Evolutionary conservation across 2,797 vertebrate genomes (phyloP), one percentile per base, ranked within the genome.

Genomic region (Champsocephalus gunnari): DNA sequence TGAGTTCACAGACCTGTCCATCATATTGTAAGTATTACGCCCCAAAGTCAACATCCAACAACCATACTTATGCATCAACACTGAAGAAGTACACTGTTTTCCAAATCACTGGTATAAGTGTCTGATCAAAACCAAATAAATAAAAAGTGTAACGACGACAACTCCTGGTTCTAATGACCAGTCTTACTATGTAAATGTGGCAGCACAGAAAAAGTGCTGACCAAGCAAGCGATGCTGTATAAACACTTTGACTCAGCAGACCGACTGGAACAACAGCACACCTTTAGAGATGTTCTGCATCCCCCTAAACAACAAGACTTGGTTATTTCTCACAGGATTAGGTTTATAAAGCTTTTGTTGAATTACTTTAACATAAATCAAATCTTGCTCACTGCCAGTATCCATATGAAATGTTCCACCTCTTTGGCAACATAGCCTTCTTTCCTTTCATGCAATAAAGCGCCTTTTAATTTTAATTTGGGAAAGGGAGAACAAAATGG

Each of bases 181-280:
- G 55, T 34, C 45, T 67, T 21, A 65, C 17, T 50, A 41, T 17
- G 51, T 50, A 85, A 19, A 51, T 38, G 19, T 54, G 28, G 67
- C 34, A 53, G 34, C 45, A 41, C 21, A 49, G 48, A 2, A 28
- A 14, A 58, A 81, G 59, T 66, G 76, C 74, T 75, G 34, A 74
- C 56, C 65, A 71, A 66, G 71, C 81, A 69, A 16, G 51, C 71
- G 13, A 63, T 19, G 32, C 48, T 77, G 56, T n/a, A 45, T 21
- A 75, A 86, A 81, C 66, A 51, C 60, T 79, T 77, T 70, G 76
- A 82, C 50, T 82, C 82, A 87, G 80, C 84, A 88, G 58, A 77
- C 12, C 32, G 45, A 41, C 32, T 11, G n/a, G 10, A 66, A 65
- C 69, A 64, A 72, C 54, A 14, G 45, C 47, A 19, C 56, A 59